Evolutionary conservation across 92 coral and sea anemone genomes (phyloP).

Genomic region (Heteractis magnifica): DNA sequence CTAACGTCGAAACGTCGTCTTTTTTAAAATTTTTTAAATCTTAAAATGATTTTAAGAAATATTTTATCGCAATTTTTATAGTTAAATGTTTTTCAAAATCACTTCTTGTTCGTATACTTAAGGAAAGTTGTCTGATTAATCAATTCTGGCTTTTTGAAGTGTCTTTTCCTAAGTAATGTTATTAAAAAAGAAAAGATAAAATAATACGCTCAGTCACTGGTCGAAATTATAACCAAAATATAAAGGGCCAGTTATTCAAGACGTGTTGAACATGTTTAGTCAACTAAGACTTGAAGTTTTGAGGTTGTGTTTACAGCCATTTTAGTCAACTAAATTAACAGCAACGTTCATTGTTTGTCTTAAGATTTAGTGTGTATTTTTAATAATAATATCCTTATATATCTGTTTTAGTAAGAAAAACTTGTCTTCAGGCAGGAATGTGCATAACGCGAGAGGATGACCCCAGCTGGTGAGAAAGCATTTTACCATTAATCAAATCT

Average conservation of each 20-base stretch:
- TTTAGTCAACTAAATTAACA: neutral
- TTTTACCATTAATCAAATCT: neutral
- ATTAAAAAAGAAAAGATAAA: neutral
- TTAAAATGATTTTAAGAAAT: no score
- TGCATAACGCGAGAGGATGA: slow-evolving; percentile 78
- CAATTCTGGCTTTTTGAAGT: neutral
- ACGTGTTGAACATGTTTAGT: no score
- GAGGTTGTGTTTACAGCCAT: neutral
- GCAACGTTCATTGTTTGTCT: no score
- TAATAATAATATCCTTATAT: neutral
- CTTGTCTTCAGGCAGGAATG: slow-evolving; percentile 84
- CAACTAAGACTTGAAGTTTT: neutral
- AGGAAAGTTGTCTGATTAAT: no score
- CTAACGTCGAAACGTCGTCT: no score
- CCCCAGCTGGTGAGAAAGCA: slow-evolving; percentile 57
- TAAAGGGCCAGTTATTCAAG: no score
- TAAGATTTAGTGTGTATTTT: neutral
- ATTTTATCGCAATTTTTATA: no score
- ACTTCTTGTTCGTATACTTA: no score
- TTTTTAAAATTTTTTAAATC: no score
- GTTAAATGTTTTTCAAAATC: no score
- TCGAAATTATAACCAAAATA: neutral
- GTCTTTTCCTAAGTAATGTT: neutral
- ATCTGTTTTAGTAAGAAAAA: slow-evolving; percentile 58
- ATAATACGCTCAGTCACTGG: neutral